Percentiles rank a stretch among this genome's conserved stretches.
Conservation (phyloP, 2,113 vertebrate genomes). For the Cavia aperea region DNA sequence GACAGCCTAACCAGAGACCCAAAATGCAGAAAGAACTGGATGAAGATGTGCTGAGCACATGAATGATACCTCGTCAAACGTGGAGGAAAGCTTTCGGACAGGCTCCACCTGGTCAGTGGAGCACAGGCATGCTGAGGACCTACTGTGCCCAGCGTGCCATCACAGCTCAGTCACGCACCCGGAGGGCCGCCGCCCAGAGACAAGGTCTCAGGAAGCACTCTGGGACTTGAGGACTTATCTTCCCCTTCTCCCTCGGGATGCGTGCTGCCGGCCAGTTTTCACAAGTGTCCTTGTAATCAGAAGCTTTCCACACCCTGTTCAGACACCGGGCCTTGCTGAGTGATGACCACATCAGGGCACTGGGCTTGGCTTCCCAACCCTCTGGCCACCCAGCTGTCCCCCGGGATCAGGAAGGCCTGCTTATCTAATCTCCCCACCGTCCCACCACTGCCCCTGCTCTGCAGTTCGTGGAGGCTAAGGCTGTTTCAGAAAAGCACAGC, state of each 20-base stretch:
- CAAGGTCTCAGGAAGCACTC: neutral
- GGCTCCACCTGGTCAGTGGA: neutral
- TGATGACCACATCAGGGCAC: constrained; percentile 22
- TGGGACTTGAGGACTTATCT: neutral
- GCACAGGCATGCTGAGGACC: neutral
- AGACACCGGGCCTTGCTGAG: constrained; percentile 49
- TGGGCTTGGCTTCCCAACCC: constrained; percentile 48
- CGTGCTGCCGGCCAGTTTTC: constrained; percentile 43
- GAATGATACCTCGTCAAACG: neutral
- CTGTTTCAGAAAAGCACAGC: neutral
- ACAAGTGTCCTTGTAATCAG: constrained; percentile 46
- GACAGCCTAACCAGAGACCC: neutral
- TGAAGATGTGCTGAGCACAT: neutral
- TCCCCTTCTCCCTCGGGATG: neutral
- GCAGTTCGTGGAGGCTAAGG: neutral
- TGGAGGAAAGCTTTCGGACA: neutral
- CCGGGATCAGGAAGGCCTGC: constrained; percentile 34
- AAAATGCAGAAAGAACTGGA: neutral
- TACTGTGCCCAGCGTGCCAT: neutral
- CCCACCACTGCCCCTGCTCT: constrained; percentile 32
- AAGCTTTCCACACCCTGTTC: constrained; percentile 57
- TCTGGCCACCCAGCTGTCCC: constrained; percentile 12
- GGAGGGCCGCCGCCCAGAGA: neutral
- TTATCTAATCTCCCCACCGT: constrained; percentile 60
- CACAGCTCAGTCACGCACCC: neutral